Evolutionary conservation across 2,113 vertebrate species (phyloP).

Genomic region (Phyllopteryx taeniolatus): DNA sequence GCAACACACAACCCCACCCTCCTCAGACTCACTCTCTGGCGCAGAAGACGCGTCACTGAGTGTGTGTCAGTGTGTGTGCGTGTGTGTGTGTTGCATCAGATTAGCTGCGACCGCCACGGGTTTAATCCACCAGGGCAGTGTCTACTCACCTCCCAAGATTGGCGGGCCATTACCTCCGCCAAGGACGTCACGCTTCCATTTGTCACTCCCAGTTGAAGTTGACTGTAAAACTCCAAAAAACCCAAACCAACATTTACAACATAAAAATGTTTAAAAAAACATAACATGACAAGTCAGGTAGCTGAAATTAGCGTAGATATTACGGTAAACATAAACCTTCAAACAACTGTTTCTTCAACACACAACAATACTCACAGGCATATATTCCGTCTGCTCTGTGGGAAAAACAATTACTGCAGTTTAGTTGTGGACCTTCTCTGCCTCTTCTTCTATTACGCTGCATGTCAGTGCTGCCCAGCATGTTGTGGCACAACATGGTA

Average conservation of each 20-base stretch:
- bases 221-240: neutral
- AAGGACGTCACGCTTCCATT: neutral
- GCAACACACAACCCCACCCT: conserved; percentile 87
- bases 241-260: no score
- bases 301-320: neutral
- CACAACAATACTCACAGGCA: no score
- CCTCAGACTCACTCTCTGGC: conserved; percentile 23
- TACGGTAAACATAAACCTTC: no score
- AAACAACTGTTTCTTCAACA: no score
- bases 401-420: no score
- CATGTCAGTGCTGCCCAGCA: no score
- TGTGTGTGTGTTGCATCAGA: conserved; percentile 1
- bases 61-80: conserved; percentile 76
- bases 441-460: no score
- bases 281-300: no score
- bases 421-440: no score
- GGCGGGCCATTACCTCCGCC: neutral
- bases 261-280: no score
- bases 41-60: conserved; percentile 76
- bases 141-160: conserved; percentile 1
- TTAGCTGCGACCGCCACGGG: neutral
- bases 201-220: neutral
- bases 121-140: neutral
- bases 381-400: no score
- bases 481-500: no score